Conservation (phyloP, 2,113 vertebrate genomes). For the Capreolus pygargus region DNA sequence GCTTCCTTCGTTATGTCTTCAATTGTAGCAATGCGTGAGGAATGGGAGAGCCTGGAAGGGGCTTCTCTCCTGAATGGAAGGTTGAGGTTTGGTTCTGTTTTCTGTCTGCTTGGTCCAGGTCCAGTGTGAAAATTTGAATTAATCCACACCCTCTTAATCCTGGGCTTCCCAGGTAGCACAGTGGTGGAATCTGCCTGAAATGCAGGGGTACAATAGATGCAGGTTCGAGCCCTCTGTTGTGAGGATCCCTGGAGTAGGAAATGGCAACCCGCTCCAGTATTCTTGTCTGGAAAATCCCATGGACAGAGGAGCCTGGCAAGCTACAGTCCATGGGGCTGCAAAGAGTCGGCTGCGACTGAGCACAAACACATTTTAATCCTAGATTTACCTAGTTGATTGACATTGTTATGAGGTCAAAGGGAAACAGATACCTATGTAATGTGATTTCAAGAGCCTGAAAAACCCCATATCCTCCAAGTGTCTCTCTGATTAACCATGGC, state of each 20-base stretch:
- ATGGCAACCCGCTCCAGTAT: neutral
- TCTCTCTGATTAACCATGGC: neutral
- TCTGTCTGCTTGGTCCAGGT: neutral
- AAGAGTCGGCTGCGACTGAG: neutral
- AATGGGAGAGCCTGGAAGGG: neutral
- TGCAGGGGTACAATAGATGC: neutral
- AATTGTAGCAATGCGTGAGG: neutral
- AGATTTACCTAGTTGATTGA: neutral
- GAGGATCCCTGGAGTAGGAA: neutral
- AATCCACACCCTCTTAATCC: neutral
- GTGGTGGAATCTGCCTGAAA: neutral
- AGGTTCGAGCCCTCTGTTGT: fast-evolving
- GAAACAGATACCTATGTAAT: neutral
- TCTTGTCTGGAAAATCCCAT: neutral
- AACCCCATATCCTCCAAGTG: neutral
- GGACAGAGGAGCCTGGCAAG: neutral
- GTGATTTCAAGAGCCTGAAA: neutral
- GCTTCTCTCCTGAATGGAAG: neutral
- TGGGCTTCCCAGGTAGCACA: neutral
- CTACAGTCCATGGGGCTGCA: neutral
- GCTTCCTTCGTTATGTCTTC: neutral
- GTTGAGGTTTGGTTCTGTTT: constrained; percentile 12
- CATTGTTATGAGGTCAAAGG: neutral
- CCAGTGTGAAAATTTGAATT: neutral
- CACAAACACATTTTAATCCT: neutral